A percentile compares a stretch with the other conserved stretches of the same genome.
These are phyloP conservation scores for Gyrodactylus salaris DNA, from an alignment of 1,140 invertebrate genomes.

Conservation along the genomic window DNA sequence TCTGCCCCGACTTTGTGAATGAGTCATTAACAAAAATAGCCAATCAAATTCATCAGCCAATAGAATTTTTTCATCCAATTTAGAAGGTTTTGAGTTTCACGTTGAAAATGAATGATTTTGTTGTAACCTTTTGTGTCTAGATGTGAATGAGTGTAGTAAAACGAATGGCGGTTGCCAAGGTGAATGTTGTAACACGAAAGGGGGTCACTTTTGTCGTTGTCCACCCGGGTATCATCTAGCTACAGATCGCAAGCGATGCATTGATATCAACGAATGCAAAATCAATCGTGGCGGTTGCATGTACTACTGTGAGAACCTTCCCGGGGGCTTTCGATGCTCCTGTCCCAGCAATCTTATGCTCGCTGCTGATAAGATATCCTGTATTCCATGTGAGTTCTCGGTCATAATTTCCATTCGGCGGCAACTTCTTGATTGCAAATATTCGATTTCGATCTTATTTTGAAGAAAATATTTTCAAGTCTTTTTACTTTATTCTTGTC, in stretches of 20 bases:
- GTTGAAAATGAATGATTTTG: background rate
- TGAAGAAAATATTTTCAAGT: no score
- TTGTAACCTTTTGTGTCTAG: slow-evolving; percentile 9
- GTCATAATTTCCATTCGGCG: no score
- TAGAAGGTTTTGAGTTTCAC: background rate
- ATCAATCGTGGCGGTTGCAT: slow-evolving; percentile 16
- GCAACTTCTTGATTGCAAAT: no score
- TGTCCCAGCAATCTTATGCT: slow-evolving; percentile 15
- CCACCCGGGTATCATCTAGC: slow-evolving; percentile 17
- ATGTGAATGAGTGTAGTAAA: slow-evolving; percentile 15
- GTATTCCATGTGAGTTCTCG: background rate
- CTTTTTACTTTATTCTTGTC: no score
- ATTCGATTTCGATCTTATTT: no score
- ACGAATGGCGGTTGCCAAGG: slow-evolving; percentile 15
- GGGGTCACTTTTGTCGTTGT: slow-evolving; percentile 20
- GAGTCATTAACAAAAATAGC: no score
- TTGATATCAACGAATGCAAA: slow-evolving; percentile 16
- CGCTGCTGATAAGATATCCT: slow-evolving; percentile 12
- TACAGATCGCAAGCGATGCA: slow-evolving; percentile 17
- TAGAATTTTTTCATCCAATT: no score
- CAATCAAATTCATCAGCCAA: no score
- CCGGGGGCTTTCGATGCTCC: slow-evolving; percentile 15
- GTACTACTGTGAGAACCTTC: slow-evolving; percentile 15
- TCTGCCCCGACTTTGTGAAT: no score
- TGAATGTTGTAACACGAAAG: slow-evolving; percentile 22